These are phyloP conservation scores for Sisyra terminalis DNA, from an alignment of 2,888 invertebrate species.

Conservation along the genomic window DNA sequence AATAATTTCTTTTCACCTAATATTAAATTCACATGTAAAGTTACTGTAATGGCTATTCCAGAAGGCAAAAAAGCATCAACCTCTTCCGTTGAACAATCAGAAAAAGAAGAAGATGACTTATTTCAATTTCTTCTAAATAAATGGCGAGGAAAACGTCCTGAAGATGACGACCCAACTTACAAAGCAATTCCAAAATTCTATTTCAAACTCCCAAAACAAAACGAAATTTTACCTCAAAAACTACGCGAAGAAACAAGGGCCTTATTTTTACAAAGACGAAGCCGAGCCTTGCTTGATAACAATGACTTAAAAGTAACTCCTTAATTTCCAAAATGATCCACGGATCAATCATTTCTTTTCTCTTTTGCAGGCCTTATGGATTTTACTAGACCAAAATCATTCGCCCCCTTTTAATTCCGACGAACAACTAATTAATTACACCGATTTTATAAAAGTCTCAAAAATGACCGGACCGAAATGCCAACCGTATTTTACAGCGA, in stretches of 20 bases:
- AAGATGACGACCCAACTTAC: conserved; percentile 30
- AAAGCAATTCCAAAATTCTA: conserved; percentile 59
- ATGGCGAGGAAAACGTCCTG: conserved; percentile 31
- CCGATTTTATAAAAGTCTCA: conserved; percentile 67
- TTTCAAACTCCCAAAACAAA: conserved; percentile 57
- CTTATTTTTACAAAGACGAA: conserved; percentile 70
- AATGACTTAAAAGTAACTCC: conserved; percentile 48
- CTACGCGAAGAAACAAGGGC: conserved; percentile 79
- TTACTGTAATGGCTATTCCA: no score
- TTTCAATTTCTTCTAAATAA: conserved; percentile 34
- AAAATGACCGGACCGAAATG: conserved; percentile 60
- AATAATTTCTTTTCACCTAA: no score
- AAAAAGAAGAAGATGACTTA: conserved; percentile 33
- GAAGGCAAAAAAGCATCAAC: no score
- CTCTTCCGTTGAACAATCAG: conserved; percentile 6
- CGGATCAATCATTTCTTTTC: no score
- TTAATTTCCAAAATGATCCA: no score
- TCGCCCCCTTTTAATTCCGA: conserved; percentile 55
- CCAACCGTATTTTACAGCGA: conserved; percentile 65
- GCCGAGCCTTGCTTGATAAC: conserved; percentile 69
- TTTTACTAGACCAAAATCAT: conserved; percentile 64
- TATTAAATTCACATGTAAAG: no score
- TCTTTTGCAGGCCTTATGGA: conserved; percentile 51
- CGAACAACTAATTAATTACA: conserved; percentile 72
- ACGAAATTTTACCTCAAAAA: conserved; percentile 62